Conservation (phyloP, 2,797 vertebrate genomes). For the Cuculus canorus region DNA sequence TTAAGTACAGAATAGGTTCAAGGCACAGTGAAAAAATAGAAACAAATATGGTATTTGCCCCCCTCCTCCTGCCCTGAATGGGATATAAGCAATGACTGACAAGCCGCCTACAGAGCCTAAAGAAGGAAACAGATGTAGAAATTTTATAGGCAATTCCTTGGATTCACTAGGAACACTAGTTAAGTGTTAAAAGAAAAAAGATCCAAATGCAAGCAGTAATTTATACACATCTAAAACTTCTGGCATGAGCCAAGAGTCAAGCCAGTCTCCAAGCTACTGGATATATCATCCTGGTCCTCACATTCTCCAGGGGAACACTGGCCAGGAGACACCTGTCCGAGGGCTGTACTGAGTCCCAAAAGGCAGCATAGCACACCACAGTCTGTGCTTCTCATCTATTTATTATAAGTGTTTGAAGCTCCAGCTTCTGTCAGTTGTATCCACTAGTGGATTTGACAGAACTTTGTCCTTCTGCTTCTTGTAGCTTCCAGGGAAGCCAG, state of each 20-base stretch:
- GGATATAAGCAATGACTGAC: conserved; percentile 27
- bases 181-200: neutral
- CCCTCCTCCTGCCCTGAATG: neutral
- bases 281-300: neutral
- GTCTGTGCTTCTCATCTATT: conserved; percentile 16
- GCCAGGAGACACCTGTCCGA: conserved; percentile 48
- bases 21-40: neutral
- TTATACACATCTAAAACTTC: neutral
- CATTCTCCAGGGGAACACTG: neutral
- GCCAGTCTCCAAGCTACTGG: neutral
- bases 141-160: conserved; percentile 34
- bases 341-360: neutral
- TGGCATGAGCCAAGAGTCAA: neutral
- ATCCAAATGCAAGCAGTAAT: neutral
- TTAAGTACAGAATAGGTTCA: neutral
- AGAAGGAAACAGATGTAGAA: conserved; percentile 71
- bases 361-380: neutral
- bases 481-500: neutral
- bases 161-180: conserved; percentile 10
- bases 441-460: neutral
- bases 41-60: conserved; percentile 3
- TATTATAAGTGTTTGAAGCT: neutral
- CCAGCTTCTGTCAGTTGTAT: conserved; percentile 26
- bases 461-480: neutral
- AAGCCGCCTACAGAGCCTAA: conserved; percentile 24